Percentiles rank a stretch among this genome's conserved stretches.
Evolutionary conservation across 2,797 vertebrate species (phyloP).

Genomic region (Choloepus didactylus): DNA sequence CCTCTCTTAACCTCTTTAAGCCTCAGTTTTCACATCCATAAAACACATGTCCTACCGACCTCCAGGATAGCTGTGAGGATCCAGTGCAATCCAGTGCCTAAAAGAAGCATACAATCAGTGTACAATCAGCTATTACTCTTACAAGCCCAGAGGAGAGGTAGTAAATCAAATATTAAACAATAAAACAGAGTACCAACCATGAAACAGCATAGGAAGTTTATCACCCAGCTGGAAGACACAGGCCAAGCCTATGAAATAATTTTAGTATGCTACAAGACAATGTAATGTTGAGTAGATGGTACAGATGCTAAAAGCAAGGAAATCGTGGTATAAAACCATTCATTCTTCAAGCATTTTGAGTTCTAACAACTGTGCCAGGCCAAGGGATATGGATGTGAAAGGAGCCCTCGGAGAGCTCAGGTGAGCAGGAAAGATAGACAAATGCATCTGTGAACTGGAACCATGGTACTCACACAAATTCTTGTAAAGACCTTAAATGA

Average conservation of each 20-base stretch:
- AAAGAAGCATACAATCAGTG: background rate
- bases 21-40: background rate
- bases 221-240: background rate
- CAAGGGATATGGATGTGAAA: background rate
- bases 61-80: background rate
- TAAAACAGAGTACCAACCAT: background rate
- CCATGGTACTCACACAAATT: background rate
- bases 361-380: background rate
- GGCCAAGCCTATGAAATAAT: background rate
- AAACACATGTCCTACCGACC: background rate
- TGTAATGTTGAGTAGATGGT: background rate
- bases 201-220: background rate
- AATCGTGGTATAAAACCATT: background rate
- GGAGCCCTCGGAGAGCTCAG: background rate
- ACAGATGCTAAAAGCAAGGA: background rate
- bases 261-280: background rate
- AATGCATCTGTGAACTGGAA: background rate
- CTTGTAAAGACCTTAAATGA: background rate
- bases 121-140: background rate
- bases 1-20: background rate
- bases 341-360: background rate
- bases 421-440: rapidly evolving
- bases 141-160: background rate
- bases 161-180: background rate
- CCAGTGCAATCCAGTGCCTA: background rate